Evolutionary conservation across 2,113 vertebrate species (phyloP), one percentile per base, ranked within the genome.

Genomic region (Lophius piscatorius): DNA sequence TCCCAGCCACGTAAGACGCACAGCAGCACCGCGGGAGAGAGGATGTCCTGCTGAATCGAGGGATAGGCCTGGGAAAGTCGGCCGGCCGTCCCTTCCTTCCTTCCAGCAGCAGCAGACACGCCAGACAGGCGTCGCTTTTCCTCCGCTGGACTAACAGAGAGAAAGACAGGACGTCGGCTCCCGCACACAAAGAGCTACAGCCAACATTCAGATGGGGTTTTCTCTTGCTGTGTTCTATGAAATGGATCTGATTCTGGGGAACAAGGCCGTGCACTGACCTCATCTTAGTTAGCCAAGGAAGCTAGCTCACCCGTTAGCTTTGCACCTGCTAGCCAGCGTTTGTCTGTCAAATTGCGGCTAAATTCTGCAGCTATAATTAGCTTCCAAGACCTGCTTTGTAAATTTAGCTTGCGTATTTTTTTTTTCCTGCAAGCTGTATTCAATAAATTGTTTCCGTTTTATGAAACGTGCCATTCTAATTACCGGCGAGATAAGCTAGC

Each of bases 1-100:
- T 90, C 91, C 86, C 88, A 80, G 94, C 92, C 93, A 93, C 92
- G 93, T 93, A 92, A 93, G 93, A 92, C 92, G 93, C 92, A 90
- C 83, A 64, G 76, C 79, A 73, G 80, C 86, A 63, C 60, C 78
- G 68, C 63, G 74, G 74, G 83, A 80, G 86, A 89, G 89, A 92
- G 86, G 90, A 89, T 93, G 92, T 83, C 90, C 88, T 90, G 91
- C 90, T 94, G 89, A 91, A 90, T 70, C 82, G 26, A 88, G 92
- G 92, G 91, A 91, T 84, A 89, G 91, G 91, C 87, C 88, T 82
- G 83, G 87, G 84, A 89, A 81, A 88, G 72, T 86, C 87, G 85
- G 88, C 89, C 90, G 90, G 90, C 89, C 91, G 63, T 88, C 89
- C 91, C 87, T 90, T 89, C 46, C 63, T 79, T 81, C 56, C 60